These are phyloP conservation scores for Lindbergichthys nudifrons DNA, from an alignment of 2,797 vertebrate genomes.

Conservation along the genomic window DNA sequence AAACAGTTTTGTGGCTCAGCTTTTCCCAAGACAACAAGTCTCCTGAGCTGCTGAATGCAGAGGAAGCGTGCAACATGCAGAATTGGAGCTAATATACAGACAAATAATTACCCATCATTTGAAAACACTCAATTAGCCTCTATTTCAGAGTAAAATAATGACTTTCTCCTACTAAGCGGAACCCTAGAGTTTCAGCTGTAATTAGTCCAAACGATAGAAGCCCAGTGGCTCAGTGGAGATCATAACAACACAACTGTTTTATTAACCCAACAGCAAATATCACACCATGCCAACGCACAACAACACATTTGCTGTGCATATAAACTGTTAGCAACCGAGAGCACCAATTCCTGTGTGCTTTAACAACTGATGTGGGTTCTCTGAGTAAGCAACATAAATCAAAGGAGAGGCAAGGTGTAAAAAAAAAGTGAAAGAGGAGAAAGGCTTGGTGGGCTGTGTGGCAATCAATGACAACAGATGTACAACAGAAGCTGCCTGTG, in stretches of 20 bases:
- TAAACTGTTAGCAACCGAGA: slow-evolving; percentile 24
- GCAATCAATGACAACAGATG: slow-evolving; percentile 68
- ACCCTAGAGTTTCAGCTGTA: slow-evolving; percentile 62
- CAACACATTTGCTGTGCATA: slow-evolving; percentile 26
- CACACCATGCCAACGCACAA: neutral
- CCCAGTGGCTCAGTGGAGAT: slow-evolving; percentile 56
- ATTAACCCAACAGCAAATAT: slow-evolving; percentile 36
- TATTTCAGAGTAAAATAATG: slow-evolving; percentile 75
- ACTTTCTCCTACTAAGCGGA: slow-evolving; percentile 56
- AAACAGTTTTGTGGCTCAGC: slow-evolving; percentile 38
- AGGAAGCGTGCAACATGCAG: slow-evolving; percentile 48
- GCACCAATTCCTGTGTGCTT: slow-evolving; percentile 2
- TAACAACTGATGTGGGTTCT: slow-evolving; percentile 27
- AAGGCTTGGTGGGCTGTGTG: slow-evolving; percentile 28
- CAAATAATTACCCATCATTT: slow-evolving; percentile 79
- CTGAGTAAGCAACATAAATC: slow-evolving; percentile 32
- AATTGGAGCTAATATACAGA: slow-evolving; percentile 70
- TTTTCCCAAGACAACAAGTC: slow-evolving; percentile 47
- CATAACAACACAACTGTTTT: slow-evolving; percentile 40
- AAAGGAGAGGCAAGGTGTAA: slow-evolving; percentile 26
- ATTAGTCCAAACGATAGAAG: slow-evolving; percentile 68
- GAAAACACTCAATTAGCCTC: slow-evolving; percentile 77
- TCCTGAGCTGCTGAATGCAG: slow-evolving; percentile 46
- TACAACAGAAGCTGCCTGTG: slow-evolving; percentile 38
- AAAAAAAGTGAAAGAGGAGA: slow-evolving; percentile 20